These are phyloP conservation scores for Chaetops frenatus DNA, from an alignment of 2,113 vertebrate genomes.

Conservation along the genomic window DNA sequence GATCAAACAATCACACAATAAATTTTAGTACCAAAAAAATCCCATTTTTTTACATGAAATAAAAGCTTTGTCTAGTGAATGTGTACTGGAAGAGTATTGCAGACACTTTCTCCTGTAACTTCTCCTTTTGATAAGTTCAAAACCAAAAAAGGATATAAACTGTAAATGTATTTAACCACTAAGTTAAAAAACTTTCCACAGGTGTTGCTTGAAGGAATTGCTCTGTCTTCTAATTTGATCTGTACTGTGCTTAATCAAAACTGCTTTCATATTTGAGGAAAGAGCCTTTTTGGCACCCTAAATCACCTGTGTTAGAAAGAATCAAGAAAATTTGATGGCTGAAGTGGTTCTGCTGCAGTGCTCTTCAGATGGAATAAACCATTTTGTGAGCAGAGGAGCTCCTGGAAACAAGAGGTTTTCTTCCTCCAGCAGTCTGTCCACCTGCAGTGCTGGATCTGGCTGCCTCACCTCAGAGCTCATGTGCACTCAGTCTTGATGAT, in stretches of 20 bases:
- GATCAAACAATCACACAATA: background rate
- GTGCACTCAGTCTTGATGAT: no score
- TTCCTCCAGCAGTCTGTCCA: background rate
- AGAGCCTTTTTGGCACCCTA: background rate
- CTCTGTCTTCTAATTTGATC: background rate
- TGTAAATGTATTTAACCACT: background rate
- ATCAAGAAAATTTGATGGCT: background rate
- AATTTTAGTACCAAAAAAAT: background rate
- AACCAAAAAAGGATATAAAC: background rate
- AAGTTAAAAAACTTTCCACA: background rate
- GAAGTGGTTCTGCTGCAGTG: background rate
- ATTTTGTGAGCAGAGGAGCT: background rate
- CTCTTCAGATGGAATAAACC: background rate
- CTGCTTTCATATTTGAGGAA: background rate
- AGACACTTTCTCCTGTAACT: background rate
- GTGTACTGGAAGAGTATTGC: background rate
- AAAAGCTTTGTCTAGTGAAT: background rate
- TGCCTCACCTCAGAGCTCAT: background rate
- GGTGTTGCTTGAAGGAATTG: background rate
- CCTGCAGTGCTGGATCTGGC: background rate
- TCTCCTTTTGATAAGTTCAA: background rate
- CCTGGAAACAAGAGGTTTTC: background rate
- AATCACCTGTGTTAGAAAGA: background rate
- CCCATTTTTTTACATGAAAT: background rate
- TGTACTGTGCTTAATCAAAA: background rate